These are phyloP conservation scores for Napeogenes sylphis DNA, from an alignment of 2,888 invertebrate species.

Conservation along the genomic window DNA sequence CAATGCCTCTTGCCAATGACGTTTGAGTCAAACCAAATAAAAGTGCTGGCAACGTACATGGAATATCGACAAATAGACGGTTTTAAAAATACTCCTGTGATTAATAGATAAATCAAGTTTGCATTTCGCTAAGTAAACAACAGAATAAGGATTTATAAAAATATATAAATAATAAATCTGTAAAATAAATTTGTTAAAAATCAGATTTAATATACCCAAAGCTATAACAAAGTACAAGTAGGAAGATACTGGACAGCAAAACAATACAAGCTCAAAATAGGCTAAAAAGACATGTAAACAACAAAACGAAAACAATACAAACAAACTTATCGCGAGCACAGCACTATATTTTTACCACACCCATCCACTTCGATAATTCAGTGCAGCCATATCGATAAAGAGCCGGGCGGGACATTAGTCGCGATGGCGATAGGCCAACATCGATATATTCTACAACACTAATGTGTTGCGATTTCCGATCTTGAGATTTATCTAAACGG, in stretches of 20 bases:
- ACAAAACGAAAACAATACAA: conserved; percentile 1
- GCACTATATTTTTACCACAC: conserved; percentile 7
- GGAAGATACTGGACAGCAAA: too few relatives aligned
- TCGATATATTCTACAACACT: conserved; percentile 28
- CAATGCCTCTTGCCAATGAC: neutral
- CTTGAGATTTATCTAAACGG: conserved; percentile 27
- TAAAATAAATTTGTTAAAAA: too few relatives aligned
- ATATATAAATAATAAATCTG: too few relatives aligned
- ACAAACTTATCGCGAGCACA: conserved; percentile 1
- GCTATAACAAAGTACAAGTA: too few relatives aligned
- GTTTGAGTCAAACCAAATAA: too few relatives aligned
- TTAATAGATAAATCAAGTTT: neutral
- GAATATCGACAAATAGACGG: neutral
- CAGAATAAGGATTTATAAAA: neutral
- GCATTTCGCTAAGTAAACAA: neutral
- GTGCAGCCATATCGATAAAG: conserved; percentile 13
- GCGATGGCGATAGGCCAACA: conserved; percentile 20
- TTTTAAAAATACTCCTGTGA: neutral
- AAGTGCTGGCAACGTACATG: conserved; percentile 11
- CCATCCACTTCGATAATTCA: conserved; percentile 11
- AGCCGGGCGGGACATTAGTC: neutral
- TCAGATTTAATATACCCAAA: too few relatives aligned
- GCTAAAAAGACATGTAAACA: neutral
- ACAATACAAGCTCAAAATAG: too few relatives aligned
- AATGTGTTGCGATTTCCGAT: conserved; percentile 29